Conservation (phyloP, 2,888 invertebrate genomes). For the Limenitis camilla region DNA sequence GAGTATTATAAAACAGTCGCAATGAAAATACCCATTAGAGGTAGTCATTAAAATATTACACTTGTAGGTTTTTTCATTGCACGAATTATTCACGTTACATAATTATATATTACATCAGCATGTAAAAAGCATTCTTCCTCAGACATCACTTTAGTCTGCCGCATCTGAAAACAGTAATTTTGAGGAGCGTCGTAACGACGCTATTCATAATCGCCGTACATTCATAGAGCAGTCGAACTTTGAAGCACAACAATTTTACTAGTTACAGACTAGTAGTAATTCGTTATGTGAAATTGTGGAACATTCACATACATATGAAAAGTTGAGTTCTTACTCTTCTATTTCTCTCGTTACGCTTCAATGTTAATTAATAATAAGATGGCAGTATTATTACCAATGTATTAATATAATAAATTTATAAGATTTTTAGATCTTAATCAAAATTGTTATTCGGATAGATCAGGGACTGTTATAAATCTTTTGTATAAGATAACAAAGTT, state of each 20-base stretch:
- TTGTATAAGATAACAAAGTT: too few species aligned
- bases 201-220: neutral
- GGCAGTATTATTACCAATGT: too few species aligned
- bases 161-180: neutral
- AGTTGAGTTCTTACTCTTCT: too few species aligned
- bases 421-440: too few species aligned
- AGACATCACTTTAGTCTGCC: neutral
- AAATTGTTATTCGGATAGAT: too few species aligned
- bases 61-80: neutral
- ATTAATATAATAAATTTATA: too few species aligned
- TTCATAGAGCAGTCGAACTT: neutral
- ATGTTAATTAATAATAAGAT: too few species aligned
- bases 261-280: neutral
- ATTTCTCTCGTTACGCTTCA: too few species aligned
- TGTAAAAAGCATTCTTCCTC: neutral
- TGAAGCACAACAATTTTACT: neutral
- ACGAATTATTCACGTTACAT: neutral
- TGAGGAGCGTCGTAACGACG: slow-evolving; percentile 1
- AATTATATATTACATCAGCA: neutral
- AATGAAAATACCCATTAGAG: too few species aligned
- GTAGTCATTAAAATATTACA: too few species aligned
- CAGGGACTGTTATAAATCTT: too few species aligned
- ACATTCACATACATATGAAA: neutral
- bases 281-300: neutral
- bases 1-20: too few species aligned